Percentiles rank a stretch among this genome's conserved stretches.
Evolutionary conservation across 1,140 invertebrate genomes (phyloP).

Genomic region (Mycetomoellerius zeteki): DNA sequence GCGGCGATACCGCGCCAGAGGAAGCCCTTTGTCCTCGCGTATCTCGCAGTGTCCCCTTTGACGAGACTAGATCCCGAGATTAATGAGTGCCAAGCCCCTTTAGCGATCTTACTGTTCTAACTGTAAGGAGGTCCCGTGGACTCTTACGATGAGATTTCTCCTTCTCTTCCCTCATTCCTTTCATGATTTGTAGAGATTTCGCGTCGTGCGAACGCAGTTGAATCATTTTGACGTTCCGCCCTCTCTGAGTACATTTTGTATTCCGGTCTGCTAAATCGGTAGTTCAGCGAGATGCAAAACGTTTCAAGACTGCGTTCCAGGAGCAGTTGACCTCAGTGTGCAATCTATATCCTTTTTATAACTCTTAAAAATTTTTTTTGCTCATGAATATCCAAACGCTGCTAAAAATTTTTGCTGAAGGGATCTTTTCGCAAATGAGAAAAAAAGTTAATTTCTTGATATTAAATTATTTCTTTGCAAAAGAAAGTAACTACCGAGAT

Average conservation of each 20-base stretch:
- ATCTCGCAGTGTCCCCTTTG: conserved; percentile 48
- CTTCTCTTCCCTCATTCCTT: not conserved
- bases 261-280: conserved; percentile 41
- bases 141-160: conserved; percentile 1
- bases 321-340: conserved; percentile 13
- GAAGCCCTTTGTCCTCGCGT: conserved; percentile 58
- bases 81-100: conserved; percentile 52
- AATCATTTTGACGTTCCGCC: conserved; percentile 43
- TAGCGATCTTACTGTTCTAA: conserved; percentile 36
- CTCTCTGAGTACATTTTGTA: conserved; percentile 30
- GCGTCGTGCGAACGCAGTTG: conserved; percentile 26
- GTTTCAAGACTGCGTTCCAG: not conserved
- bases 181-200: conserved; percentile 31
- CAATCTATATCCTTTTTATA: conserved; percentile 19
- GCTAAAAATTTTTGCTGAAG: not conserved
- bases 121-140: conserved; percentile 10
- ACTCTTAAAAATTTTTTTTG: conserved; percentile 8
- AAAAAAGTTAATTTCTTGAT: not conserved
- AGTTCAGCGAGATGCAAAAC: not conserved
- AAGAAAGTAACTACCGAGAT: not conserved
- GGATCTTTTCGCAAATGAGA: not conserved
- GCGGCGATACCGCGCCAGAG: conserved; percentile 63
- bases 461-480: not conserved
- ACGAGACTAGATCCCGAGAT: conserved; percentile 47
- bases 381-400: not conserved